These are phyloP conservation scores for Pygmarrhopalites habei DNA, from an alignment of 1,140 invertebrate species.

Conservation along the genomic window DNA sequence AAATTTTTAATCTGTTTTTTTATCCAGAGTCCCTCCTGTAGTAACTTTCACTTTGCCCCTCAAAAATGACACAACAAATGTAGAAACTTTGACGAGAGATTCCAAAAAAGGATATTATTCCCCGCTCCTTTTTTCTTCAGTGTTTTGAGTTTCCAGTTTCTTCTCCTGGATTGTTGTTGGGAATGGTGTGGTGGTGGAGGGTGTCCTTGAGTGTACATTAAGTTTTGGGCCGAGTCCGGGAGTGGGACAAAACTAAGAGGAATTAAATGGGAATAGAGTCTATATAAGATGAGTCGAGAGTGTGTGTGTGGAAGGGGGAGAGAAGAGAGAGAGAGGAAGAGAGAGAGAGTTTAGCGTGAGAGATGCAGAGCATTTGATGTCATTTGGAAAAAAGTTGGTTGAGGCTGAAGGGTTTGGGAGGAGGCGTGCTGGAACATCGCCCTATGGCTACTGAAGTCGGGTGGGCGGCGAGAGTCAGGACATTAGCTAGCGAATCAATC, in stretches of 20 bases:
- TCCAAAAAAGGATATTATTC: too few relatives aligned
- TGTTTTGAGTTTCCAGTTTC: too few relatives aligned
- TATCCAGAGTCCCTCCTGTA: background rate
- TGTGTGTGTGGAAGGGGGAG: too few relatives aligned
- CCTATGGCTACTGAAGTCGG: constrained; percentile 27
- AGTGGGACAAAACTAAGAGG: constrained; percentile 12
- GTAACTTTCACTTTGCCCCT: background rate
- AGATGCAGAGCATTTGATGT: background rate
- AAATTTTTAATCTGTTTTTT: too few relatives aligned
- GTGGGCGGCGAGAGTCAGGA: constrained; percentile 29
- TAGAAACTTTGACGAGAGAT: too few relatives aligned
- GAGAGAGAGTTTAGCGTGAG: background rate
- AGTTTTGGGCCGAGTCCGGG: too few relatives aligned
- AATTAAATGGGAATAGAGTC: constrained; percentile 11
- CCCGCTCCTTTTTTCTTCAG: too few relatives aligned
- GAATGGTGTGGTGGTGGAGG: too few relatives aligned
- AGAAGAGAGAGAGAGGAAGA: background rate
- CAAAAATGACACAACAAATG: too few relatives aligned
- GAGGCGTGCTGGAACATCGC: constrained; percentile 29
- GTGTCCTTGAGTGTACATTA: too few relatives aligned
- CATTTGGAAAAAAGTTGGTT: constrained; percentile 9
- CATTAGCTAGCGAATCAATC: constrained; percentile 39
- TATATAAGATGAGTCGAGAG: background rate
- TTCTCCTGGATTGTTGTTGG: too few relatives aligned
- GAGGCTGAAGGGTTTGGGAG: constrained; percentile 23